Base-by-base conservation (phyloP, 2,888 invertebrate species). In the Cataglyphis rosenhaueri region DNA sequence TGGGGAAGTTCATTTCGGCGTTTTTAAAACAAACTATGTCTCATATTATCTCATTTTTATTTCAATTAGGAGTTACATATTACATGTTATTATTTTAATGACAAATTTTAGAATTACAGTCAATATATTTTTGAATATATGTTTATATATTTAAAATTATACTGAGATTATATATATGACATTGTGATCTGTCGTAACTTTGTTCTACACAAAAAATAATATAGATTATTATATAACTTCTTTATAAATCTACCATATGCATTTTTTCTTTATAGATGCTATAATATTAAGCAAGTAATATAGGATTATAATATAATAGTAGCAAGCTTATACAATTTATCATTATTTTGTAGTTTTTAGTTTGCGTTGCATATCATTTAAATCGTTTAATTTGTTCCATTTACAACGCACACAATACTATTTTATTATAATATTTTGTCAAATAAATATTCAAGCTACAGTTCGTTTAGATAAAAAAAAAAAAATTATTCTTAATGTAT, bases 61-160 rank as follows among this genome's bases (percentile, higher is more conserved):
- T 88, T 83, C 79, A 83, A 55, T 85, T 88, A 75, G 71, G 38
- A 68, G 71, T 89, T 88, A 89, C 86, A 89, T 83, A 55, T 59
- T 84, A 79, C 71, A 79, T 79, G 62, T 73, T 75, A 70, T 86
- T 55, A 65, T 81, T 84, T 86, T 71, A 85, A 78, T 62, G 38
- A 76, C 32, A 84, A 70, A 55, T 85, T 88, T 85, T 84, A 66
- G 70, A 59, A 66, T 87, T 85, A 89, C 71, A 74, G 57, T 70
- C 48, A 82, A 70, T n/a, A 82, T 81, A 78, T 81, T 86, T 86
- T 75, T 68, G 62, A 64, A 66, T 70, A 65, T 52, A 52, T n/a
- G n/a, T 84, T 76, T 84, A 84, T 76, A 73, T 74, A 74, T 75
- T 85, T 82, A 78, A 68, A 84, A 65, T 82, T 65, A 73, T 74